Evolutionary conservation across 2,113 vertebrate genomes (phyloP).

Genomic region (Crotalus helleri): DNA sequence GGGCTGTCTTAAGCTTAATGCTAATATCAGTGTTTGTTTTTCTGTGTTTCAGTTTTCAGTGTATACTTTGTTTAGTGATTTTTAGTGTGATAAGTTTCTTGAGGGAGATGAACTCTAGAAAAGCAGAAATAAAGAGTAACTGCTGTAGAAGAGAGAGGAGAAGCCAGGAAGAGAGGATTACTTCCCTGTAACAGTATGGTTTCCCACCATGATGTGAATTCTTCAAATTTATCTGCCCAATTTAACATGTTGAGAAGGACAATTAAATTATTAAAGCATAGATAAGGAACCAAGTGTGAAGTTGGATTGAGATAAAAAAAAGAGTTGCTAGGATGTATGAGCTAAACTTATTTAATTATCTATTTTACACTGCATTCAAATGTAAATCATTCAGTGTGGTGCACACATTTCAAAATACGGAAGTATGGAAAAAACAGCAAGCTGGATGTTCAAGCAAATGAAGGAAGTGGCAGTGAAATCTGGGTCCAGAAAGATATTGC

Average conservation of each 20-base stretch:
- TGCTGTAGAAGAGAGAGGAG: not conserved
- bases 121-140: not conserved
- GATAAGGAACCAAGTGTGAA: not conserved
- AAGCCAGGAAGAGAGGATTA: not conserved
- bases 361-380: not conserved
- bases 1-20: not conserved
- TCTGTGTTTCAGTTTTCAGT: not conserved
- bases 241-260: not conserved
- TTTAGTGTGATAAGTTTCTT: not conserved
- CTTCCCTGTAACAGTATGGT: not conserved
- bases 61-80: not conserved
- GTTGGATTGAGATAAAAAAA: not conserved
- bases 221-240: not conserved
- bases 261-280: not conserved
- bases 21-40: not conserved
- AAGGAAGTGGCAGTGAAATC: not conserved
- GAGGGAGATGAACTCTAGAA: not conserved
- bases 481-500: not conserved
- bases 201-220: not conserved
- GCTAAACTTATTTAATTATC: not conserved
- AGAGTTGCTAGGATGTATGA: not conserved
- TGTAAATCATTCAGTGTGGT: not conserved
- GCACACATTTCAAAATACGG: not conserved
- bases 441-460: not conserved
- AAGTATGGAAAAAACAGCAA: not conserved